These are phyloP conservation scores for Liasis olivaceus DNA, from an alignment of 2,797 vertebrate genomes.

Conservation along the genomic window DNA sequence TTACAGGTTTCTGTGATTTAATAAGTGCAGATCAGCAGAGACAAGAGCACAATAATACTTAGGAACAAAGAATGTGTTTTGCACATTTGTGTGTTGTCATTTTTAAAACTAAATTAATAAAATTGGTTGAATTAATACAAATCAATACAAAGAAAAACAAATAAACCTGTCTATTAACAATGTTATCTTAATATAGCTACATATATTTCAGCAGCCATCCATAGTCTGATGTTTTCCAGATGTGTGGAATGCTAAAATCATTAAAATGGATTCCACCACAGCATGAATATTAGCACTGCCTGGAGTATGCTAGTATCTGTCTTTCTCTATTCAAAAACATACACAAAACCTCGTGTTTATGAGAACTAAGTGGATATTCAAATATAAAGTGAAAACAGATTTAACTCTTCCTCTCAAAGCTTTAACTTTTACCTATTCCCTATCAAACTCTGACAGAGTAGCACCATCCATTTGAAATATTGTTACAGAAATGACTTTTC, in stretches of 20 bases:
- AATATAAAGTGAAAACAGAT: background rate
- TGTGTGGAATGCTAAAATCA: background rate
- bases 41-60: background rate
- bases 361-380: background rate
- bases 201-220: background rate
- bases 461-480: background rate
- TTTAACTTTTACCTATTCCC: background rate
- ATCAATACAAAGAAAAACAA: background rate
- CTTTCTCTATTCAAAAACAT: background rate
- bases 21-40: background rate
- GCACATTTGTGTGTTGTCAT: background rate
- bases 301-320: background rate
- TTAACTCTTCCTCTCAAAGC: background rate
- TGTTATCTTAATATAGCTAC: background rate
- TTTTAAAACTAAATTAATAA: background rate
- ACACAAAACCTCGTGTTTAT: background rate
- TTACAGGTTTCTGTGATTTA: background rate
- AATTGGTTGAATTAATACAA: background rate
- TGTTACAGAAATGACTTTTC: background rate
- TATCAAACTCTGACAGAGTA: background rate
- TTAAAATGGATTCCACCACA: background rate
- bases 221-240: background rate
- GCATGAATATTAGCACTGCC: background rate
- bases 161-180: background rate
- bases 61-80: background rate